phyloP scores from a whole-genome alignment of 2,888 invertebrate genomes.

The Pseudococcus longispinus region DNA sequence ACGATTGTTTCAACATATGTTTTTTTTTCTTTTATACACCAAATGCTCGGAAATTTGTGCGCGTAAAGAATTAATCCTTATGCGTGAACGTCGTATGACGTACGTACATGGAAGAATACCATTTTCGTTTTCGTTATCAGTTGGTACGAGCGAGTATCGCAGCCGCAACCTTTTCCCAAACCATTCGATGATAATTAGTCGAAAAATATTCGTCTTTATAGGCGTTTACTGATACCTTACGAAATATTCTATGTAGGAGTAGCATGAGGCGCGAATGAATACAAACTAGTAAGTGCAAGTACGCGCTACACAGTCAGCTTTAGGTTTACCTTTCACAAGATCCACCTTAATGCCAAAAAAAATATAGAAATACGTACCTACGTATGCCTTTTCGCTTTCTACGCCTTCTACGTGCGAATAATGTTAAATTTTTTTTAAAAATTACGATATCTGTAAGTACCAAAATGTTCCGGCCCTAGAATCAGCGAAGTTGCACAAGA shows the following conservation, averaged over 20 bases:
- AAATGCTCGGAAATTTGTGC: background rate
- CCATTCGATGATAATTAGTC: slow-evolving; percentile 5
- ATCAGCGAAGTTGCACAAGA: too few relatives aligned
- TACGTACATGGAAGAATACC: background rate
- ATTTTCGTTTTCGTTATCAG: background rate
- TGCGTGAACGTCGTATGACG: background rate
- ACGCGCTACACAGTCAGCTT: background rate
- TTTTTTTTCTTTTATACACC: background rate
- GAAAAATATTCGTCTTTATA: slow-evolving; percentile 16
- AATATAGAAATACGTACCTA: background rate
- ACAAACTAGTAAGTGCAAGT: background rate
- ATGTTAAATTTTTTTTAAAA: too few relatives aligned
- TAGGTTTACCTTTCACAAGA: background rate
- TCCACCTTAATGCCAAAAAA: background rate
- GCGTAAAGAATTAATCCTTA: background rate
- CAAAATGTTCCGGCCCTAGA: too few relatives aligned
- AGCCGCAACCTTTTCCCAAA: background rate
- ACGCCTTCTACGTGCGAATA: too few relatives aligned
- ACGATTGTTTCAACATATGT: background rate
- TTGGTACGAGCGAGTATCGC: background rate
- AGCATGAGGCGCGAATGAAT: background rate
- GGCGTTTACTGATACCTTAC: background rate
- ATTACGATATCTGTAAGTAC: too few relatives aligned
- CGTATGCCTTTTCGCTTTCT: background rate
- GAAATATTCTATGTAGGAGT: background rate